Conservation (phyloP, 2,797 vertebrate species). For the Capromys pilorides region DNA sequence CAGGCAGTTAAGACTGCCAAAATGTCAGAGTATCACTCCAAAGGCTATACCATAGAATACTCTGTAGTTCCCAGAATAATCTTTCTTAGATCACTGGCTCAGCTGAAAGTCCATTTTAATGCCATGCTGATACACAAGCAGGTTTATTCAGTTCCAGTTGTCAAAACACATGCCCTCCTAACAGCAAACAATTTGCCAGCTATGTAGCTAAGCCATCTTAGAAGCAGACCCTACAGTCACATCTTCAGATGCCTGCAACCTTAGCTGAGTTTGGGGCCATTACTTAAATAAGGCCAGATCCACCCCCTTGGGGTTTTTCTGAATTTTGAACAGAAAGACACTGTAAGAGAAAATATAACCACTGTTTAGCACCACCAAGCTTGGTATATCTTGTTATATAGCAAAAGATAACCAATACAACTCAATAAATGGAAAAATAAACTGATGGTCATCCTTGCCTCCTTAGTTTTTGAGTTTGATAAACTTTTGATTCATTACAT, state of each 20-base stretch:
- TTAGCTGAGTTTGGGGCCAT: background rate
- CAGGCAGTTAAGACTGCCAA: background rate
- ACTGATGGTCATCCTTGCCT: background rate
- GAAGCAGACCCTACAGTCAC: background rate
- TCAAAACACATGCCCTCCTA: background rate
- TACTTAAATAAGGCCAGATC: background rate
- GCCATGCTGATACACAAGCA: background rate
- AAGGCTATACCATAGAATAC: background rate
- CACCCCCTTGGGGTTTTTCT: background rate
- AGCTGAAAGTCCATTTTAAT: background rate
- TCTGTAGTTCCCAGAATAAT: background rate
- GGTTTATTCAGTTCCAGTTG: background rate
- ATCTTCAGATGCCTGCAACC: background rate
- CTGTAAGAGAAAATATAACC: background rate
- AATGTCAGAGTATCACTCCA: background rate
- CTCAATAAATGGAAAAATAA: conserved; percentile 46
- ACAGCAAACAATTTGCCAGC: background rate
- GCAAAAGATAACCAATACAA: background rate
- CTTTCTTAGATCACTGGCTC: background rate
- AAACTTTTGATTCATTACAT: background rate
- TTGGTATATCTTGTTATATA: background rate
- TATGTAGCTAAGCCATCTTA: background rate
- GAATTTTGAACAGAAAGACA: background rate
- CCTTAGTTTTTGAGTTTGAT: background rate
- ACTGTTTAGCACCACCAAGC: background rate